Evolutionary conservation across 1,140 invertebrate species (phyloP), one percentile per base, ranked within the genome.

Genomic region (Hormaphis cornu): DNA sequence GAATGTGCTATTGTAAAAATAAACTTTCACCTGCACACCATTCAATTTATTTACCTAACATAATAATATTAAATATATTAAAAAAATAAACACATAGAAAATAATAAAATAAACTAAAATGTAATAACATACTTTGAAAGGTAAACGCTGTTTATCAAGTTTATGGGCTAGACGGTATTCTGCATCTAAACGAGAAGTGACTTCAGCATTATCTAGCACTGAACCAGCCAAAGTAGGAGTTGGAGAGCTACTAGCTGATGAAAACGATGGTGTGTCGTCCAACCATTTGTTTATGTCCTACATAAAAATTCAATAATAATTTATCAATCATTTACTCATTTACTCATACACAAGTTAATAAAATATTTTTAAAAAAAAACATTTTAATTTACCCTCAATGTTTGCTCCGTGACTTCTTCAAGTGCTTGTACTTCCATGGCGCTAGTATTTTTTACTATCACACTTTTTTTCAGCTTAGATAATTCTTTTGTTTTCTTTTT

Each of bases 281-380:
- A 93, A 78, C 89, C 89, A 91, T 75, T 90, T 90, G 74, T 89
- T 91, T 24, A 93, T 90, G 76, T 92, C 90, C 82, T 85, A 74
- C 4, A 76, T 72, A 24, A 59, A 71, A 24, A 72, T 46, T 59
- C 7, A 50, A 50, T 9, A 69, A 42, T 46, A 53, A 69, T 40
- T 42, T 26, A 28, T 42, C 44, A 69, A 40, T 69, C 6, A 20
- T 58, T 18, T 18, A 37, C 18, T 30, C 58, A 3, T 22, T 69
- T 52, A 14, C 14, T 37, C 14, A 8, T 8, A 37, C 6, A 37
- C 35, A 8, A 8, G 35, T 37, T 14, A 8, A 37, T 8, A 37
- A 37, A 26, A 16, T 24, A 58, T 26, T 56, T 40, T 5, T 40
- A 4, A 5, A n/a, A 40, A 1, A 20, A 37, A n/a, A 8, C 14